Percentiles rank a stretch among this genome's conserved stretches.
These are phyloP conservation scores for Lepus americanus DNA, from an alignment of 2,113 vertebrate genomes.

Conservation along the genomic window DNA sequence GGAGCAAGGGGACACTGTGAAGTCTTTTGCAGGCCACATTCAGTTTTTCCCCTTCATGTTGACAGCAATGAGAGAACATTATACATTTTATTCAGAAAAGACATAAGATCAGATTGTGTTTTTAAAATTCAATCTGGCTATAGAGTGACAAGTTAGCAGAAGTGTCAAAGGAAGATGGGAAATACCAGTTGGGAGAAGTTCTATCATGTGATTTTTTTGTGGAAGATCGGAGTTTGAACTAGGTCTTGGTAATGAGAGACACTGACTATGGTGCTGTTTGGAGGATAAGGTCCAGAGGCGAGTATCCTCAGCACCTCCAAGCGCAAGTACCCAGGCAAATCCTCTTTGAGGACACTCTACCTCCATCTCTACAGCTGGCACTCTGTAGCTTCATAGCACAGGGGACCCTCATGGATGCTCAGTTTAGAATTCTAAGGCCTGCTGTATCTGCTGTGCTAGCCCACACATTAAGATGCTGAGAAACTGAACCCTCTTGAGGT, in stretches of 20 bases:
- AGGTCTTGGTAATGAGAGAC: neutral
- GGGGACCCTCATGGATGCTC: neutral
- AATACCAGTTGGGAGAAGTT: neutral
- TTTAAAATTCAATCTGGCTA: neutral
- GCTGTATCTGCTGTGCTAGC: neutral
- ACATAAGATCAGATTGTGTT: neutral
- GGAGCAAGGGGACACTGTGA: neutral
- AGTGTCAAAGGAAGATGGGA: neutral
- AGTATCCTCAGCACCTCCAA: neutral
- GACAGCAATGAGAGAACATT: neutral
- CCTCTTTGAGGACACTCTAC: neutral
- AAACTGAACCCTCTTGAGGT: neutral
- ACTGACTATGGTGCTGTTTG: neutral
- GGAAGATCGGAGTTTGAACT: neutral
- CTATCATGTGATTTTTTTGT: neutral
- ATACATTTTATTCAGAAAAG: neutral
- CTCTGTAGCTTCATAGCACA: neutral
- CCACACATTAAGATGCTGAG: neutral
- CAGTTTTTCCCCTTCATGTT: neutral
- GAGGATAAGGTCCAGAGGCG: neutral
- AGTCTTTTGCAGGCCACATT: neutral
- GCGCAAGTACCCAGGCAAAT: neutral
- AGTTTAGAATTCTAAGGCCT: neutral
- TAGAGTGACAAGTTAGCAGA: neutral
- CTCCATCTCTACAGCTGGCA: rapidly evolving